Evolutionary conservation across 2,113 vertebrate genomes (phyloP).

Genomic region (Ariopsis seemanni): DNA sequence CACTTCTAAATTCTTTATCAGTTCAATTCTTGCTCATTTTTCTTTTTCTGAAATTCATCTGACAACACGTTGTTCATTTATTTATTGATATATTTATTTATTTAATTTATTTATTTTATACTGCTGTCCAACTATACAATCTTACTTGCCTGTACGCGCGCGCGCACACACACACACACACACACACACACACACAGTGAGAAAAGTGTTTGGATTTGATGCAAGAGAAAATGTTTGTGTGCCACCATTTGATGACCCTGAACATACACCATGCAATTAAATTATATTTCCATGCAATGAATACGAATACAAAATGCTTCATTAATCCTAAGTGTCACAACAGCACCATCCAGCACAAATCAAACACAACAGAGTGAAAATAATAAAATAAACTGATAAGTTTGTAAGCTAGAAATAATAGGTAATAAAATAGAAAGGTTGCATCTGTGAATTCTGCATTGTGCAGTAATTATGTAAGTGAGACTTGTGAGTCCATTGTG

Average conservation of each 20-base stretch:
- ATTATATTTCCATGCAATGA: not conserved
- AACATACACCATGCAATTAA: not conserved
- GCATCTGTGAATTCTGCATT: too few relatives aligned
- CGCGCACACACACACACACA: not conserved
- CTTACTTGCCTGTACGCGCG: not conserved
- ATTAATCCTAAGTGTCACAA: too few relatives aligned
- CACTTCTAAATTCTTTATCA: not conserved
- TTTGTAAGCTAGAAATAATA: too few relatives aligned
- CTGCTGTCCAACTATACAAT: not conserved
- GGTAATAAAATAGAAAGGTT: too few relatives aligned
- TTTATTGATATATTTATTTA: too few relatives aligned
- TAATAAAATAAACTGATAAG: too few relatives aligned
- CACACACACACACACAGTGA: not conserved
- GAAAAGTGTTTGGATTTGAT: not conserved
- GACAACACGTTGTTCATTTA: not conserved
- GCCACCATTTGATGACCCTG: not conserved
- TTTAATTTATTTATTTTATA: too few relatives aligned
- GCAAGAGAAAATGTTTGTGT: not conserved
- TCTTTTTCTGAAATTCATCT: not conserved
- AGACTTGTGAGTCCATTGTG: too few relatives aligned
- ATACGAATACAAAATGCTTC: too few relatives aligned
- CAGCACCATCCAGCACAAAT: too few relatives aligned
- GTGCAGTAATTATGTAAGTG: too few relatives aligned
- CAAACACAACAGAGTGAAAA: too few relatives aligned
- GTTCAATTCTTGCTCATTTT: not conserved